Base-by-base conservation (phyloP, 2,113 vertebrate genomes). In the Pholis gunnellus region DNA sequence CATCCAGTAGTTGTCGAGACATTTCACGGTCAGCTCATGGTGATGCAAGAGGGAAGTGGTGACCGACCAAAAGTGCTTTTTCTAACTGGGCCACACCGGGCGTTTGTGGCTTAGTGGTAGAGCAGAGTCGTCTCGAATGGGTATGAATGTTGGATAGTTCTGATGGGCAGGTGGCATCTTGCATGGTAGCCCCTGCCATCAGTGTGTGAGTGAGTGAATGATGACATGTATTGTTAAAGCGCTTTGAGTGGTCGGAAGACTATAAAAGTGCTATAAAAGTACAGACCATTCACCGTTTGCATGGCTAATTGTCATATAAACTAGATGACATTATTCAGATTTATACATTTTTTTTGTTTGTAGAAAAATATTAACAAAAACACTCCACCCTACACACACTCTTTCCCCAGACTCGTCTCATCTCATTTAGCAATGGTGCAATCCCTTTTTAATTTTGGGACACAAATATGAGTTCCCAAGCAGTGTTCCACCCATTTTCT, bases 361-460 rank as follows among this genome's bases (percentile, higher is more conserved):
- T 31, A 31, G 29, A 2, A 31, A 31, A 31, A 31, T 31, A 31
- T 31, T 2, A 31, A 2, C 81, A 57, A 20, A 69, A 78, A 59
- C 76, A 57, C 75, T 31, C n/a, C n/a, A n/a, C n/a, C n/a, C n/a
- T n/a, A n/a, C n/a, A n/a, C n/a, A 64, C 44, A 29, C 56, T 14
- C 64, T 54, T 83, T 60, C 73, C 73, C 69, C 61, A 71, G 63
- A 63, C 72, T 90, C 75, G 63, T 65, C 72, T 90, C 75, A 89
- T 85, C 81, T 50, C 68, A 85, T 84, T 84, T 79, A 67, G 72
- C 42, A 50, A 63, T 60, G 71, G 71, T 82, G 46, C 75, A 90
- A 75, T 85, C 78, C 78, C 72, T 88, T 75, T 82, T 75, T 80
- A 27, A 81, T 86, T 87, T 84, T 2, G 64, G 61, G 46, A 66